phyloP scores from a whole-genome alignment of 2,888 invertebrate species.

The Dusona sp. region DNA sequence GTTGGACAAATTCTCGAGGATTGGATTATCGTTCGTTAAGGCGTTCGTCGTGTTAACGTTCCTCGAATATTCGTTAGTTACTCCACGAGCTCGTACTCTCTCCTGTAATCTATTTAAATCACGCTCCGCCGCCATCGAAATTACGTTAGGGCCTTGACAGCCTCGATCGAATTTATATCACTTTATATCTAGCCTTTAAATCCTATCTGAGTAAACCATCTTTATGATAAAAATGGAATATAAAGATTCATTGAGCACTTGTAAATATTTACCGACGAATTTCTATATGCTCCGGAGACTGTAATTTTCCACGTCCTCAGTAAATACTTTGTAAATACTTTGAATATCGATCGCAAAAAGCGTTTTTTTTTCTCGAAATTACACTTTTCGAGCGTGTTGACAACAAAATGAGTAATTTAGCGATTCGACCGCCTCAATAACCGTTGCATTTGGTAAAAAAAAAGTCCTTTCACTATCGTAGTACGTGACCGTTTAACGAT shows the following conservation, averaged over 20 bases:
- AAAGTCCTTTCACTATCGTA: too few relatives aligned
- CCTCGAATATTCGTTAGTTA: slow-evolving; percentile 53
- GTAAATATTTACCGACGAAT: too few relatives aligned
- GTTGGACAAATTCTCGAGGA: slow-evolving; percentile 21
- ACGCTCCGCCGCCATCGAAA: slow-evolving; percentile 45
- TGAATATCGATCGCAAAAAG: too few relatives aligned
- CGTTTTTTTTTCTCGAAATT: too few relatives aligned
- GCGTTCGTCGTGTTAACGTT: slow-evolving; percentile 26
- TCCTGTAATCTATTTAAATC: slow-evolving; percentile 57
- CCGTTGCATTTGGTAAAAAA: too few relatives aligned
- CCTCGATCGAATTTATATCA: slow-evolving; percentile 49
- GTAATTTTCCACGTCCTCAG: too few relatives aligned
- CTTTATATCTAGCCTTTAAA: slow-evolving; percentile 13
- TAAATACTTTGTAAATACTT: too few relatives aligned
- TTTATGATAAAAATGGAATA: neutral
- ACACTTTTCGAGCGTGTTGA: too few relatives aligned
- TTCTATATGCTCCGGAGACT: too few relatives aligned
- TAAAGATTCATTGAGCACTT: neutral
- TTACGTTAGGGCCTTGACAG: slow-evolving; percentile 33
- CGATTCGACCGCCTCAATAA: too few relatives aligned
- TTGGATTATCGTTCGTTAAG: slow-evolving; percentile 50
- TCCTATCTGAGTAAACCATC: neutral
- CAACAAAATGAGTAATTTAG: too few relatives aligned
- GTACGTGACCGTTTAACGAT: too few relatives aligned
- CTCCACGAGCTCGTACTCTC: slow-evolving; percentile 22